Percentiles rank a stretch among this genome's conserved stretches.
Evolutionary conservation across 2,888 invertebrate genomes (phyloP).

Genomic region (Schizotus pectinicornis): DNA sequence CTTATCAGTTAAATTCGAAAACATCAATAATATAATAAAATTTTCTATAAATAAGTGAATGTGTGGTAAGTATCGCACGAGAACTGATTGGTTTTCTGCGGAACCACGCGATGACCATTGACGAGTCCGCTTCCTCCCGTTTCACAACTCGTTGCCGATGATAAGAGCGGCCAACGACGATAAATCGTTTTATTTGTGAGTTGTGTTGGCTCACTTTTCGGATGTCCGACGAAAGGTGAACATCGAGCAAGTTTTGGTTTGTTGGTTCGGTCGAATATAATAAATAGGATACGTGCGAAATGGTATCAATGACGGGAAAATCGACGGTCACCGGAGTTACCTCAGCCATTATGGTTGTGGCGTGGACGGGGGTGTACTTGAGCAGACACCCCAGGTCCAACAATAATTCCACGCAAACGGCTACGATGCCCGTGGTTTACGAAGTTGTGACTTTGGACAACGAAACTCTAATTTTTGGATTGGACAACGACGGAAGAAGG

Average conservation of each 20-base stretch:
- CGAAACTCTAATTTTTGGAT: background rate
- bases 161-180: constrained; percentile 2
- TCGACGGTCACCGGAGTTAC: constrained; percentile 55
- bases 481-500: constrained; percentile 50
- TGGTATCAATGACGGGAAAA: background rate
- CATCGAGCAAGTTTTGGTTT: too few species aligned
- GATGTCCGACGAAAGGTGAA: too few species aligned
- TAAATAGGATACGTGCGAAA: too few species aligned
- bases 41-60: background rate
- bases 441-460: constrained; percentile 18
- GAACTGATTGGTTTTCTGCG: constrained; percentile 37
- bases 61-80: background rate
- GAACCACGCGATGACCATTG: constrained; percentile 43
- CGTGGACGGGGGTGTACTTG: constrained; percentile 62
- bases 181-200: constrained; percentile 11
- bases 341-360: constrained; percentile 61
- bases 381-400: constrained; percentile 46
- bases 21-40: background rate
- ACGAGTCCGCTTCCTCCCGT: constrained; percentile 12
- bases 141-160: constrained; percentile 10
- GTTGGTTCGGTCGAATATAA: too few species aligned
- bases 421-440: constrained; percentile 8
- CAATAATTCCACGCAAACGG: background rate
- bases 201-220: background rate
- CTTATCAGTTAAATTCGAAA: background rate